phyloP scores from a whole-genome alignment of 2,113 vertebrate genomes.

The Pangasianodon gigas region DNA sequence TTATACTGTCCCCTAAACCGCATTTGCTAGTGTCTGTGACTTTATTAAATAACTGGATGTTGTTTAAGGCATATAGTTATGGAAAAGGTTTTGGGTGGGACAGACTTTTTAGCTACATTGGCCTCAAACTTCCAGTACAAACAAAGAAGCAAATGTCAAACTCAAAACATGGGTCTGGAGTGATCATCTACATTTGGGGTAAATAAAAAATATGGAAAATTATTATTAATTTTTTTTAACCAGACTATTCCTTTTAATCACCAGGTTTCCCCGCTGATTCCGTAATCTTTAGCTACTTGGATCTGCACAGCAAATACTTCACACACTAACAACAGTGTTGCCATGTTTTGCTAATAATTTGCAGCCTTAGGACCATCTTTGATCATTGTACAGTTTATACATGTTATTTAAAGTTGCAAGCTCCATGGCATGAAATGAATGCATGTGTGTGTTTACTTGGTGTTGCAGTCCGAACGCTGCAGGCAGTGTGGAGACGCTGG shows the following conservation, averaged over 20 bases:
- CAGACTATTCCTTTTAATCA: neutral
- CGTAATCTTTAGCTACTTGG: neutral
- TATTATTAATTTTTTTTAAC: neutral
- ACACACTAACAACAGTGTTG: neutral
- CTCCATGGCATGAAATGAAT: neutral
- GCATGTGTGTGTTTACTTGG: conserved; percentile 8
- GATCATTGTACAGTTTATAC: neutral
- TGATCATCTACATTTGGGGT: neutral
- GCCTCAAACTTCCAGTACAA: neutral
- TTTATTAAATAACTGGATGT: neutral
- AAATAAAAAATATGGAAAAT: neutral
- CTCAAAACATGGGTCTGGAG: neutral
- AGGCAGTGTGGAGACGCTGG: conserved; percentile 85
- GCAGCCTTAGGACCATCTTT: neutral
- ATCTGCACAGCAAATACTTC: neutral
- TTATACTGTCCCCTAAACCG: neutral
- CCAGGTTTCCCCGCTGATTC: neutral
- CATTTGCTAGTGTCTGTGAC: neutral
- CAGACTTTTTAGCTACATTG: neutral
- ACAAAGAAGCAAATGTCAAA: neutral
- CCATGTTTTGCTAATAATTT: conserved; percentile 7
- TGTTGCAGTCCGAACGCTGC: conserved; percentile 80
- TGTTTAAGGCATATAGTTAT: neutral
- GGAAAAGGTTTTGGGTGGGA: neutral
- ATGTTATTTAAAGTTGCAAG: neutral